Conservation (phyloP, 2,113 vertebrate species). For the Microcebus ravelobensis region DNA sequence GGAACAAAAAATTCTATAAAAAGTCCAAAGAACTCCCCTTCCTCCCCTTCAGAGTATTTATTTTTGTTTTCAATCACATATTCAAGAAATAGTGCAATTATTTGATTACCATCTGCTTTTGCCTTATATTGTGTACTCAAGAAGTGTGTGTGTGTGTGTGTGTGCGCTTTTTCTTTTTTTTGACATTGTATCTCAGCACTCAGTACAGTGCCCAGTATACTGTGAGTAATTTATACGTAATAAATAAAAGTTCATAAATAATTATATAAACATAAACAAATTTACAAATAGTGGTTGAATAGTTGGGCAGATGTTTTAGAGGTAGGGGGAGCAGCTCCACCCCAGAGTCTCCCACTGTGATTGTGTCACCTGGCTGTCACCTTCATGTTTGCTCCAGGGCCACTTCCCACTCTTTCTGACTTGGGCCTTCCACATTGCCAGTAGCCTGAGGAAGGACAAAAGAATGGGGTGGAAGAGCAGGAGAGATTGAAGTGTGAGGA, state of each 20-base stretch:
- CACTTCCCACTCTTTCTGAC: background rate
- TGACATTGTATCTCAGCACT: background rate
- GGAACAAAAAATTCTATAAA: background rate
- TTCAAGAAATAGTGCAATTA: background rate
- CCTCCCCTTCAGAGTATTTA: background rate
- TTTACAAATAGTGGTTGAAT: background rate
- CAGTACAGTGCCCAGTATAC: background rate
- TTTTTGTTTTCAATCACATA: background rate
- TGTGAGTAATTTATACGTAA: background rate
- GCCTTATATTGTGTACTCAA: background rate
- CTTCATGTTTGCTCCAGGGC: background rate
- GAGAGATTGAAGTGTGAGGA: background rate
- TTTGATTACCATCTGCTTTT: background rate
- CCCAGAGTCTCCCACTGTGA: background rate
- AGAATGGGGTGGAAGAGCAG: background rate
- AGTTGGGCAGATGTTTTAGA: background rate
- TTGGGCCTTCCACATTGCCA: background rate
- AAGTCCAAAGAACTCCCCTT: background rate
- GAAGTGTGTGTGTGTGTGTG: background rate
- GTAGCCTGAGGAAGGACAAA: background rate
- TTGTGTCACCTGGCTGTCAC: background rate
- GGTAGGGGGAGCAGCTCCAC: background rate
- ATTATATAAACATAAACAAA: background rate
- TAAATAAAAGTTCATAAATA: background rate
- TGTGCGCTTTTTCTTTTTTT: background rate